Evolutionary conservation across 2,113 vertebrate species (phyloP).

Genomic region (Corythaeola cristata): DNA sequence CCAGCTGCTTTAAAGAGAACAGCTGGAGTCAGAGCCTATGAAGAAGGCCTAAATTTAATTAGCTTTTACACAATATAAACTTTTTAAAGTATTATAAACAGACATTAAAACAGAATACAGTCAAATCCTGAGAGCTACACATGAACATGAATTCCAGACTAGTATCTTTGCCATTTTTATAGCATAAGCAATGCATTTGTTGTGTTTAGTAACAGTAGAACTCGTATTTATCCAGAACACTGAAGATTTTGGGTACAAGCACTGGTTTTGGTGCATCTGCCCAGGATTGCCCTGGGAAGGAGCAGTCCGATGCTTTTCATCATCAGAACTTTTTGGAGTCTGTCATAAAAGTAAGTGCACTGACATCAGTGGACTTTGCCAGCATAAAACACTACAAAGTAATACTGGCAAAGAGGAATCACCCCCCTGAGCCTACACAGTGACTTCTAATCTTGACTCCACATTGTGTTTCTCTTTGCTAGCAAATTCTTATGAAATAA

Average conservation of each 20-base stretch:
- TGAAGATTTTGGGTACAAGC: not conserved
- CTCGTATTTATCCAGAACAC: not conserved
- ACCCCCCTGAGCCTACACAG: not conserved
- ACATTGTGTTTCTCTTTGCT: not conserved
- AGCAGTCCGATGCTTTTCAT: not conserved
- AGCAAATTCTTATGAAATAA: not conserved
- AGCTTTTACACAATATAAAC: not conserved
- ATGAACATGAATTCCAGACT: not conserved
- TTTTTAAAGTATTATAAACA: not conserved
- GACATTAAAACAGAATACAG: not conserved
- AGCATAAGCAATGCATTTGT: not conserved
- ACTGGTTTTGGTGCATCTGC: not conserved
- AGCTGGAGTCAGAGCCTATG: not conserved
- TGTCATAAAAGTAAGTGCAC: not conserved
- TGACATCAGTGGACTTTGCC: not conserved
- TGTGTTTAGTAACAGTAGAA: not conserved
- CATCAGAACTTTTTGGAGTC: not conserved
- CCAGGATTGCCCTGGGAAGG: not conserved
- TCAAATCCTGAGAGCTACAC: not conserved
- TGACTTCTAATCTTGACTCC: not conserved
- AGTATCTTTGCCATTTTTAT: not conserved
- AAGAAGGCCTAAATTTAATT: not conserved
- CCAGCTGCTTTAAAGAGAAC: not conserved
- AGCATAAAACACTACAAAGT: not conserved
- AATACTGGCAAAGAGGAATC: not conserved